phyloP scores from a whole-genome alignment of 2,888 invertebrate genomes.

The Chrysina gloriosa region DNA sequence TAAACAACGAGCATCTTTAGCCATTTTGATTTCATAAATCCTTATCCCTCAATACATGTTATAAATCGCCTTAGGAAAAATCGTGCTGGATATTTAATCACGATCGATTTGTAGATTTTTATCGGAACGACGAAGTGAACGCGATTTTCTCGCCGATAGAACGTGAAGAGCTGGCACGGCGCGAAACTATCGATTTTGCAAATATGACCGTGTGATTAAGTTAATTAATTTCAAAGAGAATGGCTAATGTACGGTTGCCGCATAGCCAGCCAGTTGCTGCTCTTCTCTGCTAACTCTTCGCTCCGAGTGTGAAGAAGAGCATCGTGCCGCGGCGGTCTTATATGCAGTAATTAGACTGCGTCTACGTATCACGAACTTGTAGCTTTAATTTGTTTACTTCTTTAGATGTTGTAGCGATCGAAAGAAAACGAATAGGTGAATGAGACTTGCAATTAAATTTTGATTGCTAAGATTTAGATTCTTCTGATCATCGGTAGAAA shows the following conservation, averaged over 20 bases:
- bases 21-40: too few species aligned
- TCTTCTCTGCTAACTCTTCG: not conserved
- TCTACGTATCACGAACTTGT: not conserved
- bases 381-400: conserved; percentile 1
- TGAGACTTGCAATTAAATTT: too few species aligned
- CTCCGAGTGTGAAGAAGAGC: not conserved
- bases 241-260: not conserved
- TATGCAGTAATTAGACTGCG: not conserved
- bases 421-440: not conserved
- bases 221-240: conserved; percentile 14
- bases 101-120: conserved; percentile 13
- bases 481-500: too few species aligned
- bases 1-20: too few species aligned
- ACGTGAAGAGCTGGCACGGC: not conserved
- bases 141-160: conserved; percentile 5
- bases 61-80: not conserved
- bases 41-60: not conserved
- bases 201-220: conserved; percentile 20
- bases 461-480: too few species aligned
- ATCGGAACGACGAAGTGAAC: not conserved
- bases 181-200: conserved; percentile 17
- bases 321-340: not conserved
- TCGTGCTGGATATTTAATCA: conserved; percentile 3
- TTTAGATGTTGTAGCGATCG: not conserved
- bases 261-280: not conserved